phyloP scores from a whole-genome alignment of 2,888 invertebrate genomes.

The Polyommatus iphigenia region DNA sequence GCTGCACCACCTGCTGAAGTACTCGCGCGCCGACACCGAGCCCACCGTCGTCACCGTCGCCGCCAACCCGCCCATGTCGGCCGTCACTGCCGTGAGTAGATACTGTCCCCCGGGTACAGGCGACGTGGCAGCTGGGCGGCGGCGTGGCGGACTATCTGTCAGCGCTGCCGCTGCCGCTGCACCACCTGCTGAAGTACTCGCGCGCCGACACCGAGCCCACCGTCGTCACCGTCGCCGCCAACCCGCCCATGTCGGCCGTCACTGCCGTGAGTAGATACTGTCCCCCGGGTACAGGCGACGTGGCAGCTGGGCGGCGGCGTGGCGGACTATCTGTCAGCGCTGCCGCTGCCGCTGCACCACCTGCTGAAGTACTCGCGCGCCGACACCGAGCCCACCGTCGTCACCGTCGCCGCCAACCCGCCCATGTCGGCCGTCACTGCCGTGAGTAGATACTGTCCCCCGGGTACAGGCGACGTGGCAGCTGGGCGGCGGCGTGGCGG shows the following conservation, averaged over 20 bases:
- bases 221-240: constrained; percentile 69
- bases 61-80: too few relatives aligned
- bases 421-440: constrained; percentile 54
- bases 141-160: constrained; percentile 93
- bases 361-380: constrained; percentile 88
- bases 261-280: constrained; percentile 49
- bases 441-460: constrained; percentile 45
- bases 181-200: constrained; percentile 91
- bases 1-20: too few relatives aligned
- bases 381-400: constrained; percentile 82
- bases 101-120: too few relatives aligned
- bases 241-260: constrained; percentile 55
- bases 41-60: too few relatives aligned
- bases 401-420: constrained; percentile 66
- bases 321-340: constrained; percentile 90
- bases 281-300: constrained; percentile 66
- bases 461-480: constrained; percentile 80
- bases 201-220: constrained; percentile 82
- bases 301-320: constrained; percentile 89
- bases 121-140: constrained; percentile 87
- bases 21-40: too few relatives aligned
- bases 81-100: too few relatives aligned
- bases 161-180: constrained; percentile 88
- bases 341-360: constrained; percentile 90
- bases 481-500: constrained; percentile 89